Conservation (phyloP, 1,140 invertebrate genomes). For the Dreissena polymorpha region DNA sequence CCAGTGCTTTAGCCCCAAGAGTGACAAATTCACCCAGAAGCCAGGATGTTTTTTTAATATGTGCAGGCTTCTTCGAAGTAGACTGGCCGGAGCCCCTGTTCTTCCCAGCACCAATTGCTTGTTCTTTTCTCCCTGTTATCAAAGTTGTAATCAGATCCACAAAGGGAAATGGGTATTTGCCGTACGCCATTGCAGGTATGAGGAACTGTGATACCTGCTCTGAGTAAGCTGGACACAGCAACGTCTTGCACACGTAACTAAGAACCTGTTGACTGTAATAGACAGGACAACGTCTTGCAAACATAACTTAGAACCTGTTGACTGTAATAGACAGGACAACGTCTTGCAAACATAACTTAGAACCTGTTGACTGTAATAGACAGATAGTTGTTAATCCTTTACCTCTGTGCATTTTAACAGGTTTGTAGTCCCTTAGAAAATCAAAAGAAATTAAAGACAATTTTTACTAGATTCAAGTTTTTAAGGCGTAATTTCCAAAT, state of each 20-base stretch:
- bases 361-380: no score
- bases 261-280: slow-evolving; percentile 65
- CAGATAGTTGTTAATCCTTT: not conserved
- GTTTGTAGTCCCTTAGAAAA: no score
- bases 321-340: no score
- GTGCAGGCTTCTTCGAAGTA: not conserved
- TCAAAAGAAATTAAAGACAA: no score
- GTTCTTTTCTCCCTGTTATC: slow-evolving; percentile 50
- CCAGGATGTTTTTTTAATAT: slow-evolving; percentile 70
- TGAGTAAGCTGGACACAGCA: slow-evolving; percentile 72
- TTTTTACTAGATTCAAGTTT: no score
- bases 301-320: no score
- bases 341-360: no score
- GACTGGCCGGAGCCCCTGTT: slow-evolving; percentile 23
- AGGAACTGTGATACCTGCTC: slow-evolving; percentile 78
- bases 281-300: no score
- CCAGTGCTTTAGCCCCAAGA: slow-evolving; percentile 71
- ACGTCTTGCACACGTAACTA: slow-evolving; percentile 59
- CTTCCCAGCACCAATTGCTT: slow-evolving; percentile 22
- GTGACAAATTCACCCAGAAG: slow-evolving; percentile 73
- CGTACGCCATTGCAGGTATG: slow-evolving; percentile 77
- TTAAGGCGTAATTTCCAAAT: not conserved
- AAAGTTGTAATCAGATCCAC: slow-evolving; percentile 75
- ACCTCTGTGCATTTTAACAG: no score
- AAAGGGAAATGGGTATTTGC: slow-evolving; percentile 76